Evolutionary conservation across 2,113 vertebrate species (phyloP).

Genomic region (Petromus typicus): DNA sequence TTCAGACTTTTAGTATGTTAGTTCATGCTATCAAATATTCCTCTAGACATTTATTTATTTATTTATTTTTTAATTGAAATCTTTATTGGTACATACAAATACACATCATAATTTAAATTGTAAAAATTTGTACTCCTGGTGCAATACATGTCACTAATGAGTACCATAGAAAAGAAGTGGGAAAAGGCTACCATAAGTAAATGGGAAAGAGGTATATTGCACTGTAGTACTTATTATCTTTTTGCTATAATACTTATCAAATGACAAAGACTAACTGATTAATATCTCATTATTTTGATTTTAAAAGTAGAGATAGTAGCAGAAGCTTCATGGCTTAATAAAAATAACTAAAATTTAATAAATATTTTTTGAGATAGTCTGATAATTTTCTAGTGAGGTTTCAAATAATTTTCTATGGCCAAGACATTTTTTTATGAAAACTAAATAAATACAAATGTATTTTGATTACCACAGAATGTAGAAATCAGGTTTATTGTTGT

Average conservation of each 20-base stretch:
- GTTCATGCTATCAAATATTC: not conserved
- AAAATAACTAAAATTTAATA: slow-evolving; percentile 1
- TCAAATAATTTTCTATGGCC: slow-evolving; percentile 7
- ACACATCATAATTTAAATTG: no score
- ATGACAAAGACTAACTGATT: not conserved
- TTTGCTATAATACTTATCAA: not conserved
- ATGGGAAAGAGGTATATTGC: not conserved
- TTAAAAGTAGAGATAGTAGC: slow-evolving; percentile 6
- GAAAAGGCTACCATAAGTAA: not conserved
- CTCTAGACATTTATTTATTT: not conserved
- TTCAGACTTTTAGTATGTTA: not conserved
- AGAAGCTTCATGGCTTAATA: not conserved
- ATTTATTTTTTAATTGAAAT: no score
- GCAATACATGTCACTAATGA: not conserved
- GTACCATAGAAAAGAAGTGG: not conserved
- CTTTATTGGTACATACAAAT: no score
- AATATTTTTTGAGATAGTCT: not conserved
- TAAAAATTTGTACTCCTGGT: not conserved
- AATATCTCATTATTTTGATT: not conserved
- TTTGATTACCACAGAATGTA: slow-evolving; percentile 6
- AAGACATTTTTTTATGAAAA: not conserved
- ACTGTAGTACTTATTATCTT: slow-evolving; percentile 4
- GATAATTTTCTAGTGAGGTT: slow-evolving; percentile 33
- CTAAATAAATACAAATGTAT: not conserved
- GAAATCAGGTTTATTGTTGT: not conserved